phyloP scores from a whole-genome alignment of 2,888 invertebrate genomes.

The Pristionchus fissidentatus region DNA sequence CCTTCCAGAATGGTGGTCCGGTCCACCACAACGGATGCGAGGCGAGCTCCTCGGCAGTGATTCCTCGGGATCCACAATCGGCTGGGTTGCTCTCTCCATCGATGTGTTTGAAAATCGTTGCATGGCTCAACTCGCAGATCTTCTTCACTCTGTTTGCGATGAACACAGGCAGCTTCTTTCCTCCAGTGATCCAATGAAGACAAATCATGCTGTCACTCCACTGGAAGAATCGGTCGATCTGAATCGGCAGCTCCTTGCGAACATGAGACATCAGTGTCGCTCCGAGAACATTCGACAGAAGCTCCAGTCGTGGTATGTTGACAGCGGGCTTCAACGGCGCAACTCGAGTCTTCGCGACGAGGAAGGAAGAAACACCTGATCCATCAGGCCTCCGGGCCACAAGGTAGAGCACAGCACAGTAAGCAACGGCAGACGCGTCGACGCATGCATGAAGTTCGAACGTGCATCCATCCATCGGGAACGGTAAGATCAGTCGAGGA shows the following conservation, averaged over 20 bases:
- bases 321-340: neutral
- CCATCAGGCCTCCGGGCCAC: neutral
- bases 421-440: neutral
- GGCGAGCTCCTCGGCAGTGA: neutral
- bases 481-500: neutral
- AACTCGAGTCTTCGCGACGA: conserved; percentile 18
- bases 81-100: conserved; percentile 20
- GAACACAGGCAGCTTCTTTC: neutral
- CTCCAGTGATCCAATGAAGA: neutral
- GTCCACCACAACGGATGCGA: conserved; percentile 5
- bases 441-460: conserved; percentile 21
- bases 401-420: neutral
- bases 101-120: neutral
- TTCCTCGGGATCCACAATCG: neutral
- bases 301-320: conserved; percentile 46
- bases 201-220: conserved; percentile 51
- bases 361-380: neutral
- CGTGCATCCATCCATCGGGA: neutral
- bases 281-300: conserved; percentile 45
- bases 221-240: neutral
- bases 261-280: neutral
- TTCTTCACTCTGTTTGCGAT: neutral
- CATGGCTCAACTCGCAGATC: neutral
- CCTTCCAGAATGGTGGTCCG: neutral
- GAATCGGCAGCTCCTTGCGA: neutral